Percentiles rank a stretch among this genome's conserved stretches.
Evolutionary conservation across 2,113 vertebrate species (phyloP).

Genomic region (Lonchura striata): DNA sequence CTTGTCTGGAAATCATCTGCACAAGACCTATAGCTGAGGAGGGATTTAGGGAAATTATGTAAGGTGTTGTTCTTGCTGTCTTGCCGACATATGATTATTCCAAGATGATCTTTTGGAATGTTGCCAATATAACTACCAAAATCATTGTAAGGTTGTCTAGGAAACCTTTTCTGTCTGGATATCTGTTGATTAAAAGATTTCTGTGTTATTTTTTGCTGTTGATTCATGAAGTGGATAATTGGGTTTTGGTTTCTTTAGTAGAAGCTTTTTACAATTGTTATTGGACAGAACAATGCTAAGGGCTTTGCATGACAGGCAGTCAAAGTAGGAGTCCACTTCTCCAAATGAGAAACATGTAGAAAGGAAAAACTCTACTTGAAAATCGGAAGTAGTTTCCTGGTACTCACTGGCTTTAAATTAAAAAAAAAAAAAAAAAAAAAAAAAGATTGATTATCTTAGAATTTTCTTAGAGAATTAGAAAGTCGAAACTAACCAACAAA

Average conservation of each 20-base stretch:
- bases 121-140: background rate
- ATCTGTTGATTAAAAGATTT: conserved; percentile 29
- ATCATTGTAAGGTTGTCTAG: conserved; percentile 5
- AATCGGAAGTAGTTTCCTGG: background rate
- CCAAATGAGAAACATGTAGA: background rate
- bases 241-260: background rate
- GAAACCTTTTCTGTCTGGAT: conserved; percentile 11
- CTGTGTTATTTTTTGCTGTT: background rate
- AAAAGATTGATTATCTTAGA: background rate
- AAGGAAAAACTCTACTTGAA: background rate
- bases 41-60: conserved; percentile 16
- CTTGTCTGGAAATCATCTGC: conserved; percentile 8
- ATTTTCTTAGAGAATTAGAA: background rate
- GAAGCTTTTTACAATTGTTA: background rate
- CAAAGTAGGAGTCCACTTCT: background rate
- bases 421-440: background rate
- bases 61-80: conserved; percentile 4
- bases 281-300: background rate
- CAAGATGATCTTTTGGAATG: conserved; percentile 31
- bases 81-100: background rate
- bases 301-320: background rate
- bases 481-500: background rate
- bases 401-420: background rate
- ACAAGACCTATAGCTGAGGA: background rate
- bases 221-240: background rate